These are phyloP conservation scores for Luscinia megarhynchos DNA, from an alignment of 2,797 vertebrate genomes.

Conservation along the genomic window DNA sequence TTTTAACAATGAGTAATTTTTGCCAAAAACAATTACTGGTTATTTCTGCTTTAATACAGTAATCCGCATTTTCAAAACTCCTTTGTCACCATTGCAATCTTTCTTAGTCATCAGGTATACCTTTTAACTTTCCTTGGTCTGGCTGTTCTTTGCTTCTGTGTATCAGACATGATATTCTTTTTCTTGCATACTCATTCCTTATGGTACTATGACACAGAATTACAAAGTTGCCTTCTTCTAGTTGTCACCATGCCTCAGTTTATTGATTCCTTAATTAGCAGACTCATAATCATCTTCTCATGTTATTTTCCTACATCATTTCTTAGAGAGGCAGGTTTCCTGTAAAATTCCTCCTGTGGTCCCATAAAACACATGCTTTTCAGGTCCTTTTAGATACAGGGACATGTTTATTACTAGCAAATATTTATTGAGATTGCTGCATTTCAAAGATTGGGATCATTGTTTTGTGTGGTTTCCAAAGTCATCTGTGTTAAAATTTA, in stretches of 20 bases:
- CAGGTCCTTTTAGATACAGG: neutral
- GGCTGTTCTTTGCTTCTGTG: neutral
- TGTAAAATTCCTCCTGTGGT: neutral
- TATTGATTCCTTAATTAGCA: neutral
- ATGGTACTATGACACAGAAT: neutral
- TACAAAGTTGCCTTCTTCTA: accelerated
- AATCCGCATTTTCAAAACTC: neutral
- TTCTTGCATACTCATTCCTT: neutral
- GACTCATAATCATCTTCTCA: neutral
- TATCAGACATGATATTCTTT: neutral
- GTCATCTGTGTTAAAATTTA: neutral
- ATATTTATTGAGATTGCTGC: neutral
- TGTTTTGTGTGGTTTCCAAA: neutral
- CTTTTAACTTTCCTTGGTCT: neutral
- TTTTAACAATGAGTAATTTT: neutral
- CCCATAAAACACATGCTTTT: neutral
- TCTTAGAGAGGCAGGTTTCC: neutral
- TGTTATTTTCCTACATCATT: neutral
- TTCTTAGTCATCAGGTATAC: neutral
- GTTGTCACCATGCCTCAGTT: neutral
- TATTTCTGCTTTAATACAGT: neutral
- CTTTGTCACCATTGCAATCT: neutral
- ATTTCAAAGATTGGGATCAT: neutral
- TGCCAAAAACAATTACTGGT: neutral
- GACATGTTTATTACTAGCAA: neutral